Base-by-base conservation (phyloP, 92 coral and sea anemone species). In the Paragorgia papillata region DNA sequence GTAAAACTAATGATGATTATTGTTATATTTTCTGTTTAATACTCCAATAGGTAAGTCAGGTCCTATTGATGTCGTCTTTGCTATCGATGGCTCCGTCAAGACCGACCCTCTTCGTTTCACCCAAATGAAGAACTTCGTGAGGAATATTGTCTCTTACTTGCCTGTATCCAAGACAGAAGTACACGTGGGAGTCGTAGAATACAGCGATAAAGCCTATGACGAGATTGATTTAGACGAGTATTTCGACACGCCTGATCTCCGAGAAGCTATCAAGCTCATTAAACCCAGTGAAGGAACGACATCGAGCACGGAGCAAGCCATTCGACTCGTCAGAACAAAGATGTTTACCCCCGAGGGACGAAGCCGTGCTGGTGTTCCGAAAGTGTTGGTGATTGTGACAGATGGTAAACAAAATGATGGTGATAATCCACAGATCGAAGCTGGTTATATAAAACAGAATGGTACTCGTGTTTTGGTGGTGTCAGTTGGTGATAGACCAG, bases 301-400 rank as follows among this genome's bases (percentile, higher is more conserved):
- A 2, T 30, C 78, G 1, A 54, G 64, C 10, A 71, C 64, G 4
- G 78, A 41, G 15, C 61, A 53, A 18, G 78, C 37, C 17, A 71
- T 71, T 15, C 30, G 35, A 51, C 20, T 30, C 18, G 64, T 71
- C n/a, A 43, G 64, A 51, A 51, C 30, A 9, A 9, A 54, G 18
- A 31, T 71, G 40, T 71, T 71, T 33, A 17, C 19, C 20, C 61
- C 25, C 7, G 61, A 18, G 27, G 25, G 62, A 25, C 29, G 7
- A 48, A 29, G 62, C 25, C 78, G 78, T 21, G 3, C 30, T 58
- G 64, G 78, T 17, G 78, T 71, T 33, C 63, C 50, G n/a, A 83
- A 76, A 41, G 80, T 83, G 31, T 65, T 31, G 10, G 75, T 83
- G 30, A 50, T 83, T 61, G 57, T 82, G 28, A 82, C 80, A 17